Conservation (phyloP, 2,888 invertebrate species). For the Cyclophora albipunctata region DNA sequence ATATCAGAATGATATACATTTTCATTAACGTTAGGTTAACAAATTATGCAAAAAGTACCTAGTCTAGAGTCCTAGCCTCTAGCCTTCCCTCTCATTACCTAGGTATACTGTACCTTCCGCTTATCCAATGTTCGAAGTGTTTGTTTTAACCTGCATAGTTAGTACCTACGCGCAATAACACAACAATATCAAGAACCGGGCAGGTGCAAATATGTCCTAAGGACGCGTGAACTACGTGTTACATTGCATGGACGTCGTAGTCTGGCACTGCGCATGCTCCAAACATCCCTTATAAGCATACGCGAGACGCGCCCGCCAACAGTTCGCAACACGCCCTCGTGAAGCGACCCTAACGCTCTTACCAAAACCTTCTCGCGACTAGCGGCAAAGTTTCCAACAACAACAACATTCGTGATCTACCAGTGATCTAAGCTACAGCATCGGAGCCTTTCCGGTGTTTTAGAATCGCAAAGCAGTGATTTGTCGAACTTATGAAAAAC, state of each 20-base stretch:
- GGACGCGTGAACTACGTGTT: conserved; percentile 31
- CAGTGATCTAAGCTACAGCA: conserved; percentile 13
- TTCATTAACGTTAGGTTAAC: no score
- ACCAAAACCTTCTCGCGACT: conserved; percentile 25
- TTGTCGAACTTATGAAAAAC: conserved; percentile 56
- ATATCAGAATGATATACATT: no score
- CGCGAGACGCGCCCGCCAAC: conserved; percentile 28
- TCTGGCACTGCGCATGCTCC: conserved; percentile 46
- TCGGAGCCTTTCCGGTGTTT: conserved; percentile 23
- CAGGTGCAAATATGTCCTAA: no score
- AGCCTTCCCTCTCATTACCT: no score
- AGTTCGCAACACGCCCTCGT: conserved; percentile 47
- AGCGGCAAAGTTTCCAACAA: conserved; percentile 49
- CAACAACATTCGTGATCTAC: conserved; percentile 23
- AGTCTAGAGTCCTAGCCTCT: no score
- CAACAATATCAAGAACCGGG: no score
- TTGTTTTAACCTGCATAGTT: no score
- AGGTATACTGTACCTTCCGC: no score
- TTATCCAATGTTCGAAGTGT: no score
- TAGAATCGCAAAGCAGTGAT: conserved; percentile 26
- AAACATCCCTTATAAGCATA: conserved; percentile 41
- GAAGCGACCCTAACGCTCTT: conserved; percentile 36
- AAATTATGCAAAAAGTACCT: no score
- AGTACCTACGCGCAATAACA: no score
- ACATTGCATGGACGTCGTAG: conserved; percentile 28